Conservation (phyloP, 1,140 invertebrate genomes). For the Neuroterus valhalla region DNA sequence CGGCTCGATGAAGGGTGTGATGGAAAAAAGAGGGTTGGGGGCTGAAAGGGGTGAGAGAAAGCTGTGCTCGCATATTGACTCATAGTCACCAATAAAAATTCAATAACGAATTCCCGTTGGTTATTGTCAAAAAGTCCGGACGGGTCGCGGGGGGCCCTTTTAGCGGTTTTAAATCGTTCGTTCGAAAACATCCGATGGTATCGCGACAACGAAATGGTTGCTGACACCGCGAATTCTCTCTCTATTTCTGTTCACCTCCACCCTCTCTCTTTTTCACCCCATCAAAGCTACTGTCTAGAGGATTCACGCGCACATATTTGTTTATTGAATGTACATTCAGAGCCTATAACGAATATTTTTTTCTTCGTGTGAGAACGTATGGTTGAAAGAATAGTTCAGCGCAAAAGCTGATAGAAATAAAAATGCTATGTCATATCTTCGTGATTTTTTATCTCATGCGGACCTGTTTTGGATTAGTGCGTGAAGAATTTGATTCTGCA, state of each 20-base stretch:
- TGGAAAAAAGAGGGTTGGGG: slow-evolving; percentile 27
- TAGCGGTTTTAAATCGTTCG: slow-evolving; percentile 49
- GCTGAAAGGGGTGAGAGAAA: slow-evolving; percentile 45
- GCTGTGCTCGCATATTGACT: slow-evolving; percentile 66
- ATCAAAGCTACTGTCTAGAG: neutral
- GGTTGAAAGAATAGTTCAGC: slow-evolving; percentile 6
- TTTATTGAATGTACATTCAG: neutral
- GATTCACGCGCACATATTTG: neutral
- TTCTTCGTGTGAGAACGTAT: neutral
- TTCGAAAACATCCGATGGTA: slow-evolving; percentile 59
- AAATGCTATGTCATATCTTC: slow-evolving; percentile 22
- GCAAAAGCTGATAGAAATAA: slow-evolving; percentile 3
- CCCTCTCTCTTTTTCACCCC: slow-evolving; percentile 25
- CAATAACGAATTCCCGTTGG: slow-evolving; percentile 61
- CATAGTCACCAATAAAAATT: slow-evolving; percentile 70
- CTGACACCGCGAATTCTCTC: slow-evolving; percentile 33
- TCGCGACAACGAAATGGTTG: slow-evolving; percentile 52
- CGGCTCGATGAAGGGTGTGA: slow-evolving; percentile 23
- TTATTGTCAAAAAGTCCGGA: slow-evolving; percentile 57
- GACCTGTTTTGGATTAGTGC: slow-evolving; percentile 18
- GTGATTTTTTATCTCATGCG: slow-evolving; percentile 17
- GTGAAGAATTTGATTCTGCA: neutral
- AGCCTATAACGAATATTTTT: slow-evolving; percentile 16
- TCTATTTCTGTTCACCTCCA: slow-evolving; percentile 31
- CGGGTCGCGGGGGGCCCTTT: slow-evolving; percentile 49